Conservation (phyloP, 2,113 vertebrate genomes). For the Sus scrofa region DNA sequence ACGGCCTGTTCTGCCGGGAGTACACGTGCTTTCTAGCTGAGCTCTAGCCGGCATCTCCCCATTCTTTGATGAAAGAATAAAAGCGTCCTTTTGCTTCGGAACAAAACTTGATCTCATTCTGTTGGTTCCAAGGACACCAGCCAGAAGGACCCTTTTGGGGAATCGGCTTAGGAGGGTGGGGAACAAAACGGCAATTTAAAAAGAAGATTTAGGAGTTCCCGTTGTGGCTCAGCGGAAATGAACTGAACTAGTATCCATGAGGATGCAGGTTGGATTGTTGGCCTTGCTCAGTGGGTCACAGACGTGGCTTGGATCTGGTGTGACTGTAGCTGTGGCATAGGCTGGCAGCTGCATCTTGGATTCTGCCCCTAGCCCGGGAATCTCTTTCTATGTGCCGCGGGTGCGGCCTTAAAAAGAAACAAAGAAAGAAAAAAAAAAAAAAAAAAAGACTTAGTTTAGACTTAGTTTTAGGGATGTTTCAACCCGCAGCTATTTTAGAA, state of each 20-base stretch:
- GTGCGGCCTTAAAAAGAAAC: no score
- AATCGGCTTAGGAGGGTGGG: not conserved
- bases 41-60: no score
- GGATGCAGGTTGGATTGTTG: no score
- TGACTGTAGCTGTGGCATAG: no score
- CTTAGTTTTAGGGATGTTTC: not conserved
- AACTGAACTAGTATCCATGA: no score
- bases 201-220: no score
- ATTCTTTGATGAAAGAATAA: not conserved
- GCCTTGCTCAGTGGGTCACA: no score
- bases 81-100: not conserved
- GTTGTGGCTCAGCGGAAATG: no score
- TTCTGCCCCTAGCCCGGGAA: no score
- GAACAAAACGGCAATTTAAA: not conserved
- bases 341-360: no score
- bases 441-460: slow-evolving; percentile 3
- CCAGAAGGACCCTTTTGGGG: not conserved
- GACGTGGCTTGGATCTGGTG: no score
- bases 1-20: not conserved
- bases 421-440: not conserved
- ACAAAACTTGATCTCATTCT: not conserved
- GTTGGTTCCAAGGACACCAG: not conserved
- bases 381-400: no score
- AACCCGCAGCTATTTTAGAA: slow-evolving; percentile 55
- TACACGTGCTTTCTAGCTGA: not conserved